Evolutionary conservation across 2,797 vertebrate species (phyloP).

Genomic region (Pelochelys cantorii): DNA sequence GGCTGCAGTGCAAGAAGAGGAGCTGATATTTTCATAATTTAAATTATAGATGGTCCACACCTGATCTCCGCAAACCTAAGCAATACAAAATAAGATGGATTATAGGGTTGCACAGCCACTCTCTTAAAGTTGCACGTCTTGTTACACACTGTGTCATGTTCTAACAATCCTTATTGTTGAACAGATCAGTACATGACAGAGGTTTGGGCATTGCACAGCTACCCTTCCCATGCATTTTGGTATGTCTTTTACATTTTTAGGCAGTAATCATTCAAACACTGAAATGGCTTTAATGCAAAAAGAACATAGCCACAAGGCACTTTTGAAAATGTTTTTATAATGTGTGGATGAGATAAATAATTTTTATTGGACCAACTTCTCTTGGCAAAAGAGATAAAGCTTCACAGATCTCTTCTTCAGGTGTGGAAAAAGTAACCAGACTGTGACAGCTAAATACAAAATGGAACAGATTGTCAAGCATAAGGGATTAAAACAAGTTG

Average conservation of each 20-base stretch:
- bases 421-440: no score
- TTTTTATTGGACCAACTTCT: background rate
- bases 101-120: background rate
- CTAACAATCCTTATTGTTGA: background rate
- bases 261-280: conserved; percentile 46
- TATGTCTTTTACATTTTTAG: conserved; percentile 14
- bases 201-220: background rate
- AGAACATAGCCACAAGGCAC: conserved; percentile 31
- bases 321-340: conserved; percentile 2
- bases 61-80: background rate
- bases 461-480: no score
- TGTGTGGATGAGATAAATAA: background rate
- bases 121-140: conserved; percentile 40
- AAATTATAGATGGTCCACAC: background rate
- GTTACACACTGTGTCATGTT: background rate
- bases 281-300: conserved; percentile 32
- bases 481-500: no score
- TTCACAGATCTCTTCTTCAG: no score
- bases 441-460: no score
- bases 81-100: background rate
- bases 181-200: background rate
- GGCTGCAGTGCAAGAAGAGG: background rate
- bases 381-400: no score
- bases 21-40: background rate
- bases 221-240: background rate